Base-by-base conservation (phyloP, 2,797 vertebrate genomes). In the Myotis pilosus region DNA sequence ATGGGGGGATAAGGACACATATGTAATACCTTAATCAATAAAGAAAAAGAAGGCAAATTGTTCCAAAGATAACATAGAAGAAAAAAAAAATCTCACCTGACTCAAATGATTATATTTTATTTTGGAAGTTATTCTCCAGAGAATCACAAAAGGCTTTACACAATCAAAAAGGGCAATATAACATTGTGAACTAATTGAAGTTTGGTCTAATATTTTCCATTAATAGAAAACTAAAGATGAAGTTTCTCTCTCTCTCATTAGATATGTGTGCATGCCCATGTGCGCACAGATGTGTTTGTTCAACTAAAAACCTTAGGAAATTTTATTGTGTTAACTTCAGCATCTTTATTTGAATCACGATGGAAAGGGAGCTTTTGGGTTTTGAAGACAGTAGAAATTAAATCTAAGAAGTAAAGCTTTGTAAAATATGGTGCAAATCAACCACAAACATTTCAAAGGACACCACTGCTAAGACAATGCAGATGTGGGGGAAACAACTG, bases 321-420 rank as follows among this genome's bases (percentile, higher is more conserved):
- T 55, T 60, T 76, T 30, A 15, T 19, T 57, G 20, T 82, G 82
- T 88, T 71, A 57, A 92, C 8, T 76, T 92, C 30, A 85, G n/a
- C 51, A 53, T 55, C 22, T n/a, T 95, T 79, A 49, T 91, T 80
- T 91, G 20, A 75, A 49, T 89, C 30, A 83, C 36, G 20, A 88
- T 84, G 9, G 60, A 92, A 85, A 79, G 28, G 1, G 74, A 81
- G 20, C 25, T 33, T 90, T 92, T 80, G 49, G 4, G 84, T 92
- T 93, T 92, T 51, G 57, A 91, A 96, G n/a, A 94, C 38, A 75
- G 13, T 30, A 87, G 87, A 87, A 89, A 96, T 83, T 68, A 89
- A 89, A 89, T 89, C 25, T 28, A 82, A 74, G 60, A 69, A 86
- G 92, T 9, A 74, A 89, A 60, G 2, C 33, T 94, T 78, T 64